Evolutionary conservation across 2,888 invertebrate species (phyloP).

Genomic region (Sinodicranocentrus sp.): DNA sequence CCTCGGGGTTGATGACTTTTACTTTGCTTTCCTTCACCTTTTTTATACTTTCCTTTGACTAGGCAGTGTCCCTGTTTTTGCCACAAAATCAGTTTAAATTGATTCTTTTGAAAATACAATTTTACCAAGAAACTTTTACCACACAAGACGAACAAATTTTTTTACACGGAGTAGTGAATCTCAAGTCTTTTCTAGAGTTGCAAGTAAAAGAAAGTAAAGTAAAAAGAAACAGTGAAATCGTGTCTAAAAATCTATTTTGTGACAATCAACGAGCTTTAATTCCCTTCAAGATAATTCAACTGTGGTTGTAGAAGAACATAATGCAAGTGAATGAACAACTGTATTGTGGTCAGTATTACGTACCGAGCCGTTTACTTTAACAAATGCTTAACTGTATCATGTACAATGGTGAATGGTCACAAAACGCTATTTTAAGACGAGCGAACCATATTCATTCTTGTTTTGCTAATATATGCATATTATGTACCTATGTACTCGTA

Average conservation of each 20-base stretch:
- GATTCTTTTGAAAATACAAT: too few relatives aligned
- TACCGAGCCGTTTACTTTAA: constrained; percentile 50
- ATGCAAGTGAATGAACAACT: not conserved
- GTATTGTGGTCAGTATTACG: constrained; percentile 52
- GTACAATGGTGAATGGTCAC: constrained; percentile 29
- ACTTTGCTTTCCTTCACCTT: too few relatives aligned
- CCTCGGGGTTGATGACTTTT: too few relatives aligned
- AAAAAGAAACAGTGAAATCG: too few relatives aligned
- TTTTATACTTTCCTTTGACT: too few relatives aligned
- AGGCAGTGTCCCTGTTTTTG: too few relatives aligned
- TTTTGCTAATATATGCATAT: not conserved
- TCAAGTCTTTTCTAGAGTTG: too few relatives aligned
- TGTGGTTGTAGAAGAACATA: constrained; percentile 41
- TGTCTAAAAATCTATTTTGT: constrained; percentile 40
- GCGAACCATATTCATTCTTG: constrained; percentile 38
- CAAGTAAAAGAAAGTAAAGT: too few relatives aligned
- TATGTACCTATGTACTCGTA: not conserved
- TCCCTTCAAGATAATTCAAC: constrained; percentile 17
- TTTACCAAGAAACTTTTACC: too few relatives aligned
- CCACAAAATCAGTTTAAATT: too few relatives aligned
- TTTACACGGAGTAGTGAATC: too few relatives aligned
- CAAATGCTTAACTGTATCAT: constrained; percentile 28
- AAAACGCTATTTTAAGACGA: constrained; percentile 44
- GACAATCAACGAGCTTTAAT: constrained; percentile 64
- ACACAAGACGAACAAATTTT: too few relatives aligned